phyloP scores from a whole-genome alignment of 2,888 invertebrate genomes.

The Lypha dubia region DNA sequence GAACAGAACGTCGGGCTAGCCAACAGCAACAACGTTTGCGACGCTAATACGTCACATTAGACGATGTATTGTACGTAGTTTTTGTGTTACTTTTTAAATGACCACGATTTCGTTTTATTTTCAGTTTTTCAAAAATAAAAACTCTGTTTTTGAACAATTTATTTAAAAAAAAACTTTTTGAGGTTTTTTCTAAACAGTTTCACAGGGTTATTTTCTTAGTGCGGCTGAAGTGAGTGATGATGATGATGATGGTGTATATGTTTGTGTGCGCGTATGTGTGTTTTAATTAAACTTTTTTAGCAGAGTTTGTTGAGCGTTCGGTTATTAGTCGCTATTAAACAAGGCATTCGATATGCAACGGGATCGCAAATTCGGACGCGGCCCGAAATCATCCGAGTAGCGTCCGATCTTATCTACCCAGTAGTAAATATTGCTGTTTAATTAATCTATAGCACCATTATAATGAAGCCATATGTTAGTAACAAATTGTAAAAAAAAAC shows the following conservation, averaged over 20 bases:
- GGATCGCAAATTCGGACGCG: constrained; percentile 84
- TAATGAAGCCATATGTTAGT: constrained; percentile 59
- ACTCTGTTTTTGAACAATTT: constrained; percentile 9
- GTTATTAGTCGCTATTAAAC: constrained; percentile 82
- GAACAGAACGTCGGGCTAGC: constrained; percentile 68
- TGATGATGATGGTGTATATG: constrained; percentile 15
- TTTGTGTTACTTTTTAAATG: constrained; percentile 64
- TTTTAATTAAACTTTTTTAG: constrained; percentile 79
- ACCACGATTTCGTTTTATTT: constrained; percentile 44
- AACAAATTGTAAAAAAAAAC: constrained; percentile 51
- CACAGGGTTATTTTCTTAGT: constrained; percentile 32
- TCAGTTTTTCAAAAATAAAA: constrained; percentile 16
- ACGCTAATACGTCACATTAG: constrained; percentile 67
- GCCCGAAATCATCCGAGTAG: constrained; percentile 84
- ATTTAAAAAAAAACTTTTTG: constrained; percentile 26
- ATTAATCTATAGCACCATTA: constrained; percentile 70
- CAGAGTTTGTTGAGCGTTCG: constrained; percentile 6
- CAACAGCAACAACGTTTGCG: constrained; percentile 65
- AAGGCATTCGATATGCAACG: constrained; percentile 84
- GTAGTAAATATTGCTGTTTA: constrained; percentile 79
- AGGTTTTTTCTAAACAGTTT: constrained; percentile 9
- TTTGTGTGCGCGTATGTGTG: constrained; percentile 79
- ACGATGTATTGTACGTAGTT: constrained; percentile 73
- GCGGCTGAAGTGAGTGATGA: constrained; percentile 15
- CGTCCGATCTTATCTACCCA: constrained; percentile 84